A percentile compares a stretch with the other conserved stretches of the same genome.
Evolutionary conservation across 1,140 invertebrate species (phyloP).

Genomic region (Heterodera carotae): DNA sequence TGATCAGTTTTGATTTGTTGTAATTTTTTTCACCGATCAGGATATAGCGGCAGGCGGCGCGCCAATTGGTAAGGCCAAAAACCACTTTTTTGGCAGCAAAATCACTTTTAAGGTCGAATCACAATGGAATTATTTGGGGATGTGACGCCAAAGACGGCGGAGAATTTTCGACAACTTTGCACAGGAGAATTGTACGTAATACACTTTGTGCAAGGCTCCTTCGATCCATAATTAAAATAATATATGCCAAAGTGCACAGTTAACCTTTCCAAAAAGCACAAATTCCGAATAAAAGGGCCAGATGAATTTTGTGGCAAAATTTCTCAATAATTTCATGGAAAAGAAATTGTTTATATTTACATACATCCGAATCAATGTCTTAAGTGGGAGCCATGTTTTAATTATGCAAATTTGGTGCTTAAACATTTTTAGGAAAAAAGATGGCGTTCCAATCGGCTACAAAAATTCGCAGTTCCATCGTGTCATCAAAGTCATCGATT

Average conservation of each 20-base stretch:
- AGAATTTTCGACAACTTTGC: conserved; percentile 87
- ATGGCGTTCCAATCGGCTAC: conserved; percentile 92
- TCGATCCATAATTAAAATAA: too few relatives aligned
- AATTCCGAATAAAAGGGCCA: too few relatives aligned
- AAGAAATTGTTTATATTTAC: too few relatives aligned
- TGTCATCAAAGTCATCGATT: conserved; percentile 83
- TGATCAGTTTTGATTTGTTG: not conserved
- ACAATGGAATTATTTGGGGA: conserved; percentile 95
- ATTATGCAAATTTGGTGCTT: too few relatives aligned
- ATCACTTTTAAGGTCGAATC: conserved; percentile 72
- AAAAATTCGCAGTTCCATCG: conserved; percentile 95
- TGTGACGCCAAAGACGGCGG: conserved; percentile 92
- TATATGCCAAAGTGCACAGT: too few relatives aligned
- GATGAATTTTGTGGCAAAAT: too few relatives aligned
- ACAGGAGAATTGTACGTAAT: conserved; percentile 85
- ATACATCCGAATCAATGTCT: too few relatives aligned
- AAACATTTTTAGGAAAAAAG: conserved; percentile 68
- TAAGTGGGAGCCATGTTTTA: too few relatives aligned
- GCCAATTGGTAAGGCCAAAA: conserved; percentile 74
- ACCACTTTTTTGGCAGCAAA: not conserved
- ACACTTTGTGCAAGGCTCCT: too few relatives aligned
- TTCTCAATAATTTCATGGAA: too few relatives aligned
- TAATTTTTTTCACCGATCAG: not conserved
- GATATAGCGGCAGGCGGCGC: conserved; percentile 72
- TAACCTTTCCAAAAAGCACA: too few relatives aligned